Base-by-base conservation (phyloP, 2,797 vertebrate species). In the Chaenodraco wilsoni region DNA sequence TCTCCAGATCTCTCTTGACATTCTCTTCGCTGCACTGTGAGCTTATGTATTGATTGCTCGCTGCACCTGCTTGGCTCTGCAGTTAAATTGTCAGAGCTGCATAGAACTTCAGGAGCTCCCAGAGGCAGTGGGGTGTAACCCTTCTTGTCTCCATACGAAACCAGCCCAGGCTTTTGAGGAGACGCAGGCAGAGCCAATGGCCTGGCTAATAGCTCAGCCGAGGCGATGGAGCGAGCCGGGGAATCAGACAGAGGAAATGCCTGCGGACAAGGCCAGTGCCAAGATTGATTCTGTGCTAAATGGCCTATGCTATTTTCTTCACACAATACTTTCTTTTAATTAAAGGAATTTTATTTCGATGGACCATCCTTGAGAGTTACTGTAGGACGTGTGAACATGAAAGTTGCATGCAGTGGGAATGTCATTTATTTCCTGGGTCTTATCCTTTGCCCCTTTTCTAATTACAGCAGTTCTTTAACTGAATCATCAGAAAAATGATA, bases 91-190 rank as follows among this genome's bases (percentile, higher is more conserved):
- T 83, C 86, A 78, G 69, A 41, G 76, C 79, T 78, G 70, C 65
- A 67, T 69, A 76, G 81, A 76, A 77, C 31, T 84, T 82, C 17
- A 58, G 43, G 64, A 27, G 67, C 74, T 84, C 70, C 49, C 70
- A 51, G 86, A 83, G 65, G 87, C 84, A 89, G 85, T 54, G 33
- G 83, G 72, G 72, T 88, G 83, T 78, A 86, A 84, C 81, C 62
- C 63, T 69, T 84, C 83, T 78, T 72, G 84, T 86, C 77, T 81
- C 69, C 31, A 49, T 79, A 52, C 17, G n/a, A 74, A 79, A 85
- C 68, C 84, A 73, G 75, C 43, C 74, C 46, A 40, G 59, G 65
- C 78, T 78, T 88, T 78, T 73, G 79, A 83, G 74, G n/a, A 84
- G 65, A 83, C 9, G 50, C 56, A 63, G 64, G 79, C 64, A 75